A percentile compares a stretch with the other conserved stretches of the same genome.
Evolutionary conservation across 2,797 vertebrate genomes (phyloP).

Genomic region (Cyclopterus lumpus): DNA sequence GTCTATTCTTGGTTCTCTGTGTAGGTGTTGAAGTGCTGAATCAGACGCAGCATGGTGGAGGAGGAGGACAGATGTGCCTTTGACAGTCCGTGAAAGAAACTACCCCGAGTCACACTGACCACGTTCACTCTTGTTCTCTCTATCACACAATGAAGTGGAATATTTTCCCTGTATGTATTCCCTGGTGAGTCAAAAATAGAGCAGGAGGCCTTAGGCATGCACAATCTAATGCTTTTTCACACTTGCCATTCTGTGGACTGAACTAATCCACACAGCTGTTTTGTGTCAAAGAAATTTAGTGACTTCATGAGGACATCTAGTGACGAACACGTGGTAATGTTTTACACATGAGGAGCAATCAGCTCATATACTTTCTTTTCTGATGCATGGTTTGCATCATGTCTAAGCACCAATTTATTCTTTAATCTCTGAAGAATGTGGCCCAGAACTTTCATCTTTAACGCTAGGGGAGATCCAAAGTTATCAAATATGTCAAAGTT

Average conservation of each 20-base stretch:
- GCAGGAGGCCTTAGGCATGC: constrained; percentile 2
- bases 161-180: background rate
- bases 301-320: constrained; percentile 73
- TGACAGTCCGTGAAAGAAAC: constrained; percentile 54
- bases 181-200: constrained; percentile 14
- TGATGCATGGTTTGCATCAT: background rate
- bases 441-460: background rate
- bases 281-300: constrained; percentile 21
- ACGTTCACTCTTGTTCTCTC: background rate
- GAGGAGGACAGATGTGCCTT: constrained; percentile 74
- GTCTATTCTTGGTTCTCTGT: constrained; percentile 77
- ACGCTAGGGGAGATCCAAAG: background rate
- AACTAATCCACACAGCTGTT: constrained; percentile 59
- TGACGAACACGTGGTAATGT: constrained; percentile 47
- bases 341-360: background rate
- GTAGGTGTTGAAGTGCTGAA: constrained; percentile 82
- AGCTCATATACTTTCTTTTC: background rate
- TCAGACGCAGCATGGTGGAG: constrained; percentile 74
- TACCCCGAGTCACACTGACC: constrained; percentile 32
- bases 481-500: background rate
- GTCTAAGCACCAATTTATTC: background rate
- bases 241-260: constrained; percentile 53
- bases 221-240: constrained; percentile 30
- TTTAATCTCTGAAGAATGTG: background rate
- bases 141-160: background rate